Base-by-base conservation (phyloP, 2,113 vertebrate genomes). In the Oncorhynchus kisutch region DNA sequence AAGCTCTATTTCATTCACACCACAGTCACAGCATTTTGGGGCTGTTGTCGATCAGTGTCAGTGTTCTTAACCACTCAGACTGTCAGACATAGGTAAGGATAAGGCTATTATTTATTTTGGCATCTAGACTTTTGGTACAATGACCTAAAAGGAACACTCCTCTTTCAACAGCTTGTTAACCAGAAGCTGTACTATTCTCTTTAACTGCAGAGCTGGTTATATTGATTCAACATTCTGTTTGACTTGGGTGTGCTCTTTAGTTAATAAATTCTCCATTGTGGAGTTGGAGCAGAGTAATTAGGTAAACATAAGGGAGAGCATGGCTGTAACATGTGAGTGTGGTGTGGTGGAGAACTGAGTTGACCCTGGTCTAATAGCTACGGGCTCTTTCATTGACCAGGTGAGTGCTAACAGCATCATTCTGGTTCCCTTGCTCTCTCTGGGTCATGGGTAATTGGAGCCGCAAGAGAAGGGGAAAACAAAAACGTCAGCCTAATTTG, bases 361-460 rank as follows among this genome's bases (percentile, higher is more conserved):
- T 82, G 82, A 85, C 85, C 79, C 82, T 27, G 54, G 34, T 77
- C 73, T 67, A 57, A 77, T 54, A 78, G 48, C 81, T 78, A 70
- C 66, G 24, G 80, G 84, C 76, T 72, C 6, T 11, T 84, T 88
- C 87, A 92, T 82, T 83, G 86, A 80, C 79, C 60, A 64, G 78
- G 71, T 87, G 80, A 84, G 79, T 4, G 24, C 60, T 67, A 81
- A 76, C 62, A 9, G 70, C 77, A 57, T 73, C 59, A 4, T 67
- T 74, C 73, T 8, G 62, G 68, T 82, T 84, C 74, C 76, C 45
- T 34, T 27, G 71, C 70, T 39, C 69, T 73, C 45, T 60, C 14
- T n/a, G 74, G 76, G 51, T 70, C 45, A 72, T 78, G 87, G 81
- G 77, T 82, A 80, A 88, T 85, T 78, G 80, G 70, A 85, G 76